A percentile compares a stretch with the other conserved stretches of the same genome.
phyloP scores from a whole-genome alignment of 2,888 invertebrate species.

The Meteorus colon region DNA sequence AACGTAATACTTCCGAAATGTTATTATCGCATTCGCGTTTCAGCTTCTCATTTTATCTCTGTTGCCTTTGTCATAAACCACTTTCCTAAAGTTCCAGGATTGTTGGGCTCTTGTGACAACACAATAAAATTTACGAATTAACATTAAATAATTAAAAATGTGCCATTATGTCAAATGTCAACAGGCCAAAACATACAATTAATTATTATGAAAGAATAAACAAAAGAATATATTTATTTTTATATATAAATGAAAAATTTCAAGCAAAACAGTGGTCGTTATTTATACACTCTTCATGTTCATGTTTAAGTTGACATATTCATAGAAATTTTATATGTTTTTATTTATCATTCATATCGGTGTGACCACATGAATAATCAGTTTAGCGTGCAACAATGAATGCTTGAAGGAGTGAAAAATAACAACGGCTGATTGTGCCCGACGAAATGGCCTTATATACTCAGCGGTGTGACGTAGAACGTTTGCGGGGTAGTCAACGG shows the following conservation, averaged over 20 bases:
- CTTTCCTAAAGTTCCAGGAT: conserved; percentile 55
- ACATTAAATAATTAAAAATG: conserved; percentile 45
- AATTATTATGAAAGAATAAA: conserved; percentile 40
- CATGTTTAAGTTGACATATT: conserved; percentile 12
- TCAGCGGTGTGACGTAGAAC: conserved; percentile 62
- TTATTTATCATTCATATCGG: conserved; percentile 31
- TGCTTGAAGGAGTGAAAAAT: conserved; percentile 45
- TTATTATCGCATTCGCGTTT: conserved; percentile 47
- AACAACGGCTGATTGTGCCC: conserved; percentile 56
- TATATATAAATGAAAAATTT: conserved; percentile 24
- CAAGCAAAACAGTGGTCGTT: conserved; percentile 45
- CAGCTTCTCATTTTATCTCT: conserved; percentile 36
- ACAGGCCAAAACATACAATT: conserved; percentile 26
- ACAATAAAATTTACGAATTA: conserved; percentile 33
- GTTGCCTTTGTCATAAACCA: conserved; percentile 50
- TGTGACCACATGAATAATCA: conserved; percentile 2
- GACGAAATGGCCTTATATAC: conserved; percentile 58
- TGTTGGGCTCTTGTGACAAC: conserved; percentile 46
- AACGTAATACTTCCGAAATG: conserved; percentile 61
- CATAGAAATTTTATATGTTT: conserved; percentile 21
- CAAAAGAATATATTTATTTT: conserved; percentile 41
- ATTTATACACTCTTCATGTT: conserved; percentile 36
- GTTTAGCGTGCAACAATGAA: conserved; percentile 18
- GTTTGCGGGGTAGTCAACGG: conserved; percentile 52
- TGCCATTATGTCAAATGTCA: conserved; percentile 48